phyloP scores from a whole-genome alignment of 53 echinoderm and acorn worm species.

The Mesocentrotus franciscanus region DNA sequence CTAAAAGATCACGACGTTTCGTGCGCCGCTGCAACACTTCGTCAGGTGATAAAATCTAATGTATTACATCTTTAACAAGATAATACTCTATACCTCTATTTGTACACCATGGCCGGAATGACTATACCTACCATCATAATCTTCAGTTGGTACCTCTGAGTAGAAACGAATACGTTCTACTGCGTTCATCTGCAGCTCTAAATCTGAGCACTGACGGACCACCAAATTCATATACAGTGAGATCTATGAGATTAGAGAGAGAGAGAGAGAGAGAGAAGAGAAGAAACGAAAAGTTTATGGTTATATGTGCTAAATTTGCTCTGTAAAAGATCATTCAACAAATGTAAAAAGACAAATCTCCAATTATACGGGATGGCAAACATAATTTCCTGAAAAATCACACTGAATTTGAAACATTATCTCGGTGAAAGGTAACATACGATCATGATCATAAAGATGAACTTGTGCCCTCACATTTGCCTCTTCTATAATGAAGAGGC shows the following conservation, averaged over 20 bases:
- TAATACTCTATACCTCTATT: no score
- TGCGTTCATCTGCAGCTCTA: constrained; percentile 94
- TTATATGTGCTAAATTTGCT: neutral
- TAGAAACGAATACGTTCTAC: constrained; percentile 85
- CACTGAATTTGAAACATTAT: neutral
- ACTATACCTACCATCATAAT: constrained; percentile 76
- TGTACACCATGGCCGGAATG: no score
- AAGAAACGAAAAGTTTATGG: neutral
- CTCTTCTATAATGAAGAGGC: no score
- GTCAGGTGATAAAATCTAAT: no score
- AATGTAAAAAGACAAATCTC: neutral
- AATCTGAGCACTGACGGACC: constrained; percentile 80
- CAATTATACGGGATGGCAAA: neutral
- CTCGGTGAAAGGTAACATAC: neutral
- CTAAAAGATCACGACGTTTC: no score
- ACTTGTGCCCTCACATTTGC: no score
- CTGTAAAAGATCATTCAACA: neutral
- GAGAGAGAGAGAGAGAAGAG: neutral
- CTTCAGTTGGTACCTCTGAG: constrained; percentile 73
- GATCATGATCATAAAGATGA: no score
- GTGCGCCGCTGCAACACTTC: no score
- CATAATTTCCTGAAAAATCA: neutral
- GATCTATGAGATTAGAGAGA: constrained; percentile 60
- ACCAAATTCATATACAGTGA: constrained; percentile 81
- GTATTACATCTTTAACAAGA: no score